Evolutionary conservation across 2,888 invertebrate genomes (phyloP).

Genomic region (Nemotelus nigrinus): DNA sequence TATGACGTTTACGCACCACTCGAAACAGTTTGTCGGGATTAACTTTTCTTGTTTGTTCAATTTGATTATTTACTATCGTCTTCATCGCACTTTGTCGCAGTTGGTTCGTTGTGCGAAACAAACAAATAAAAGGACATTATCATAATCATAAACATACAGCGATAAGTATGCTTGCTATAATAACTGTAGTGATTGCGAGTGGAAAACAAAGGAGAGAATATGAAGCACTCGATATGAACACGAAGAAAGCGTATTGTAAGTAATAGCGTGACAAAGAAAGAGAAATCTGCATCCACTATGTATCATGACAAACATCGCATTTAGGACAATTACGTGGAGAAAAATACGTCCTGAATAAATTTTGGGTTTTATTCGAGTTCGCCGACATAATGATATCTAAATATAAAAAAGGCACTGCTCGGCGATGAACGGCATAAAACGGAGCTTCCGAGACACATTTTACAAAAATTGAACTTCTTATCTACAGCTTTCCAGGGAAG

Average conservation of each 20-base stretch:
- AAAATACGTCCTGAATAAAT: conserved; percentile 40
- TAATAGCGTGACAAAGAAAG: conserved; percentile 10
- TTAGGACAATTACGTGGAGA: conserved; percentile 27
- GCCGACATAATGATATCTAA: conserved; percentile 6
- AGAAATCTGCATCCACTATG: conserved; percentile 33
- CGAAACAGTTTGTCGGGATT: conserved; percentile 36
- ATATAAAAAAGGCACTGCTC: conserved; percentile 15
- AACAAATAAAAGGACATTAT: conserved; percentile 41
- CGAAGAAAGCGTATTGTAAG: conserved; percentile 20
- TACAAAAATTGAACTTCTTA: conserved; percentile 34
- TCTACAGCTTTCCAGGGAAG: conserved; percentile 18
- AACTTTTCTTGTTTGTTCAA: conserved; percentile 40
- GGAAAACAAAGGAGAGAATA: conserved; percentile 8
- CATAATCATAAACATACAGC: conserved; percentile 38
- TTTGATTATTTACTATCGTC: conserved; percentile 36
- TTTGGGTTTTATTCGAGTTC: conserved; percentile 37
- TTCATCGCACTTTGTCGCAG: conserved; percentile 18
- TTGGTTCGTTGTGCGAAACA: conserved; percentile 29
- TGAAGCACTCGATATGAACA: conserved; percentile 10
- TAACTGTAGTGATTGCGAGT: conserved; percentile 10
- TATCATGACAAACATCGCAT: conserved; percentile 18
- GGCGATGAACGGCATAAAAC: not conserved
- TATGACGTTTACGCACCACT: not conserved
- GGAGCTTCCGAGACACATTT: conserved; percentile 12
- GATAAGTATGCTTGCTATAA: conserved; percentile 30